Base-by-base conservation (phyloP, 2,113 vertebrate genomes). In the Syngnathoides biaculeatus region DNA sequence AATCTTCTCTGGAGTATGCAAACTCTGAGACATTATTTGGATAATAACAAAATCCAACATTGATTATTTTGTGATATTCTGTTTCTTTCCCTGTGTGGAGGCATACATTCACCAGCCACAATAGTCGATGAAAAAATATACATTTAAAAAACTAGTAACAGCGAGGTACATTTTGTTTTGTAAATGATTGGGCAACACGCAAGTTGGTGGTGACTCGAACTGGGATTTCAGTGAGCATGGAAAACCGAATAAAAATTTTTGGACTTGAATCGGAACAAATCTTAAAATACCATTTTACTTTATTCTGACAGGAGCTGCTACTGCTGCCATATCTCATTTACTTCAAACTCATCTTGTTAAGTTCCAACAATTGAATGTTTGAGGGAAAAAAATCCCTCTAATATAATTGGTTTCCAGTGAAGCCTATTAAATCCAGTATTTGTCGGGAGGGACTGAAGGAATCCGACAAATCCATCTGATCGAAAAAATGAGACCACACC, bases 401-500 rank as follows among this genome's bases (percentile, higher is more conserved):
- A 73, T 45, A 8, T 65, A 64, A 55, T 9, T 17, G 27, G 8
- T 72, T 63, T 68, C 65, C 43, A 57, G 52, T 43, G 26, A 72
- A 65, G 78, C 72, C 8, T 68, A 68, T 82, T 79, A 65, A 64
- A 48, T 4, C 43, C 55, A 68, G 67, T 59, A 68, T 72, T 73
- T 63, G 67, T 22, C n/a, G 22, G 30, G 27, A 70, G 64, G 26
- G 74, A 68, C 58, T 63, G 43, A 69, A 55, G 50, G 45, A 77
- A 68, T 75, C 50, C 77, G 69, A 85, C 69, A 80, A 66, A 69
- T 84, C 63, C 47, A 73, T 68, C 43, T 19, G 56, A 40, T 53
- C 66, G 75, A 68, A 80, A 82, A 86, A 52, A 86, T n/a, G n/a
- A n/a, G n/a, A 75, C 15, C 59, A 75, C 70, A 65, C 30, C 61